These are phyloP conservation scores for Drosophila orena DNA, from an alignment of 1,140 invertebrate species.

Conservation along the genomic window DNA sequence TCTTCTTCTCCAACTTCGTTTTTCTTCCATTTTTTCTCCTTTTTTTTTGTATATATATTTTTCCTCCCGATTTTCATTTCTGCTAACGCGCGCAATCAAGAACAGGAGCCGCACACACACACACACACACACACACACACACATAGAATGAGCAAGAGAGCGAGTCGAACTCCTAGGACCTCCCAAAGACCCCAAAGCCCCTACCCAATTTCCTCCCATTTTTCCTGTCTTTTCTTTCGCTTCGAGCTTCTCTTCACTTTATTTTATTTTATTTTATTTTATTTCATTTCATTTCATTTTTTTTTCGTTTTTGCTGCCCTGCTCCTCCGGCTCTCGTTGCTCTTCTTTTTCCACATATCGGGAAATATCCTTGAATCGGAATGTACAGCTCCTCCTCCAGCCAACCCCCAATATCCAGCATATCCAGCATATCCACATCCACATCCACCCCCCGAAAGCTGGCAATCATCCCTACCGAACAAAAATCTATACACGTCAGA, in stretches of 20 bases:
- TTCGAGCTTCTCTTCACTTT: conserved; percentile 49
- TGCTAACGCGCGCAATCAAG: conserved; percentile 80
- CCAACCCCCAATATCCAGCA: neutral
- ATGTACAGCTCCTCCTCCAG: conserved; percentile 65
- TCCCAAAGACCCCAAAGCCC: conserved; percentile 12
- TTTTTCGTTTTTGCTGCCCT: neutral
- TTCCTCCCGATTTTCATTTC: conserved; percentile 75
- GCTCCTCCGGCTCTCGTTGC: conserved; percentile 4
- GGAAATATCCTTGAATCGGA: conserved; percentile 82
- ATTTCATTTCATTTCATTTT: conserved; percentile 34
- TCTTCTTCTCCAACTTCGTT: conserved; percentile 40
- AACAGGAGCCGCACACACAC: conserved; percentile 49
- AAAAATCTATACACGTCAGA: conserved; percentile 76
- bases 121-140: conserved; percentile 7
- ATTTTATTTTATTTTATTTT: conserved; percentile 32
- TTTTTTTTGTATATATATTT: conserved; percentile 50
- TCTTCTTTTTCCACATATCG: conserved; percentile 75
- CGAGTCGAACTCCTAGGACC: conserved; percentile 51
- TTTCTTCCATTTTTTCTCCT: conserved; percentile 34
- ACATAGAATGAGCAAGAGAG: conserved; percentile 28
- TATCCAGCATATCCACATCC: neutral
- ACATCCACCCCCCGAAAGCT: neutral
- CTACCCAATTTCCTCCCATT: conserved; percentile 39
- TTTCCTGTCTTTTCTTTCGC: conserved; percentile 66
- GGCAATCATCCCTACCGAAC: conserved; percentile 44